Percentiles rank a stretch among this genome's conserved stretches.
Evolutionary conservation across 2,888 invertebrate genomes (phyloP).

Genomic region (Ligdia adustata): DNA sequence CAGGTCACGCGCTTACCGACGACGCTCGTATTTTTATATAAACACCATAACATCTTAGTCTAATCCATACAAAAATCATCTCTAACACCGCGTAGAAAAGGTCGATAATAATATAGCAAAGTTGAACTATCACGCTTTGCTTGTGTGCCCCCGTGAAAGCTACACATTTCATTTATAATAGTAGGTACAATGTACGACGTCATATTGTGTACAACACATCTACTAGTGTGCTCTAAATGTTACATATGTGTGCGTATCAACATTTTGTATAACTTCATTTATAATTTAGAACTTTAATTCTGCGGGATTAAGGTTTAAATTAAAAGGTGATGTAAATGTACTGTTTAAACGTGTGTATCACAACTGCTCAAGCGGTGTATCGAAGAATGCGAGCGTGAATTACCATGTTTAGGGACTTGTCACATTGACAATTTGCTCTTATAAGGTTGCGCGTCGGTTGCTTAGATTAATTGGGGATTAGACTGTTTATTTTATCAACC

Average conservation of each 20-base stretch:
- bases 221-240: slow-evolving; percentile 71
- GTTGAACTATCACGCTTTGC: slow-evolving; percentile 52
- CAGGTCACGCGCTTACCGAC: slow-evolving; percentile 81
- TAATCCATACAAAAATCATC: slow-evolving; percentile 33
- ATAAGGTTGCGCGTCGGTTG: slow-evolving; percentile 57
- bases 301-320: slow-evolving; percentile 34
- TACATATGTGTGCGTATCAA: slow-evolving; percentile 61
- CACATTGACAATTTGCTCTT: slow-evolving; percentile 77
- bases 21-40: slow-evolving; percentile 60
- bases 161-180: slow-evolving; percentile 82
- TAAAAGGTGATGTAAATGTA: slow-evolving; percentile 54
- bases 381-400: slow-evolving; percentile 82
- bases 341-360: slow-evolving; percentile 68
- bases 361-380: slow-evolving; percentile 72
- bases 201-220: slow-evolving; percentile 75
- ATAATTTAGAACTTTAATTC: slow-evolving; percentile 41
- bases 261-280: slow-evolving; percentile 36
- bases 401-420: slow-evolving; percentile 80
- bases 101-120: slow-evolving; percentile 28
- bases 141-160: slow-evolving; percentile 81
- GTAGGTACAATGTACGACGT: slow-evolving; percentile 77
- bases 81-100: neutral
- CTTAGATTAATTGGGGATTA: slow-evolving; percentile 48
- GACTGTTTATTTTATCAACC: too few relatives aligned
- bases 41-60: slow-evolving; percentile 27